Percentiles rank a stretch among this genome's conserved stretches.
Conservation (phyloP, 2,113 vertebrate species). For the Probosciger aterrimus region DNA sequence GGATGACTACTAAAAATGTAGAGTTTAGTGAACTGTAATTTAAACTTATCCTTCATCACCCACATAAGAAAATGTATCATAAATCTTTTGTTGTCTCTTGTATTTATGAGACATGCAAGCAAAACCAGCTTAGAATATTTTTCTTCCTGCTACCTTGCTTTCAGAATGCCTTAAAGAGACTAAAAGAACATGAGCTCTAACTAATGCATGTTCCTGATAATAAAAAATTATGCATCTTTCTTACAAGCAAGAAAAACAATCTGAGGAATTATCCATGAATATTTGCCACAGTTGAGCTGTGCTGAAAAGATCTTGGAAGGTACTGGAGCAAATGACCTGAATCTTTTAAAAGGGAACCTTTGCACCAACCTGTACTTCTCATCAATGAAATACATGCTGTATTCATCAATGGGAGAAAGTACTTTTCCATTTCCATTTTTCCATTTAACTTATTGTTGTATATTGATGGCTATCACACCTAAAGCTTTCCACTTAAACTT, state of each 20-base stretch:
- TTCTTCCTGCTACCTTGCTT: neutral
- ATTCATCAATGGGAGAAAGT: neutral
- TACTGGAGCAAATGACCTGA: neutral
- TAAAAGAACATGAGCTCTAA: neutral
- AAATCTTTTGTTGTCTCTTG: conserved; percentile 1
- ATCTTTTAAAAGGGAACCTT: neutral
- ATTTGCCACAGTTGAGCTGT: neutral
- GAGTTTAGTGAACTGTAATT: conserved; percentile 4
- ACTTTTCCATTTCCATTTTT: neutral
- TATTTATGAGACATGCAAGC: conserved; percentile 14
- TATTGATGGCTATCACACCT: neutral
- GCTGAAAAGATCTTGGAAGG: neutral
- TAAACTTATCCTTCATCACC: neutral
- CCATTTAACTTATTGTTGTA: neutral
- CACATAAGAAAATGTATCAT: neutral
- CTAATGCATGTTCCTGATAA: neutral
- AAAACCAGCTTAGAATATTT: conserved; percentile 6
- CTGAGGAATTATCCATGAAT: neutral
- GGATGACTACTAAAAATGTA: neutral
- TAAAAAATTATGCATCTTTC: neutral
- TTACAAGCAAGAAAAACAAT: neutral
- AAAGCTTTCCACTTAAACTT: neutral
- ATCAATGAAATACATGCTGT: neutral
- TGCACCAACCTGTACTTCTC: neutral
- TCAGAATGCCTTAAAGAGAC: conserved; percentile 9